Evolutionary conservation across 35 echinoderm and acorn worm genomes (phyloP).

Genomic region (Apostichopus californicus): DNA sequence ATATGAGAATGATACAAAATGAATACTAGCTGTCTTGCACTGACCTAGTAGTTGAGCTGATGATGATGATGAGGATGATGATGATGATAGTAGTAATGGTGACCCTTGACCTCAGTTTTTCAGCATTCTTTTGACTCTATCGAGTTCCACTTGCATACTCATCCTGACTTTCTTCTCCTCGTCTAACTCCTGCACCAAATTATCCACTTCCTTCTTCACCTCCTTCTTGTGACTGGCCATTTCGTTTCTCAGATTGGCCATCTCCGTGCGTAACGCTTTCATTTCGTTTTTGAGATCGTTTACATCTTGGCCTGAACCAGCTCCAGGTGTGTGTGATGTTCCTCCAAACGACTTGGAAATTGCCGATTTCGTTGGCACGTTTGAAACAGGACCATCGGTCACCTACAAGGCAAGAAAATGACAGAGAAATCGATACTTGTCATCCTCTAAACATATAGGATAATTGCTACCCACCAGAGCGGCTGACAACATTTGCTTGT

Average conservation of each 20-base stretch:
- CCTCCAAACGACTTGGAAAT: not conserved
- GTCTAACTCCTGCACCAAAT: slow-evolving; percentile 40
- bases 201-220: slow-evolving; percentile 40
- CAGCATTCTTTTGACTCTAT: slow-evolving; percentile 4
- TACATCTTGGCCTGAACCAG: not conserved
- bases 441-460: too few species aligned
- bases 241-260: not conserved
- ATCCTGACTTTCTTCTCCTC: slow-evolving; percentile 34
- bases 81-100: not conserved
- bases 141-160: slow-evolving; percentile 45
- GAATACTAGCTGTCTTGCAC: slow-evolving; percentile 44
- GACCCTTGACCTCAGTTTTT: not conserved
- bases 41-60: slow-evolving; percentile 1
- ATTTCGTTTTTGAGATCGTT: slow-evolving; percentile 41
- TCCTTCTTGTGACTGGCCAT: slow-evolving; percentile 10
- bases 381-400: not conserved
- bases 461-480: too few species aligned
- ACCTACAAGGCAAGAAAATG: slow-evolving; percentile 7
- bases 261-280: slow-evolving; percentile 6
- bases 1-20: slow-evolving; percentile 36
- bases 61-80: not conserved
- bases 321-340: not conserved
- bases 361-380: not conserved
- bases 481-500: too few species aligned
- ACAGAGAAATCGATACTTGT: not conserved